Conservation (phyloP, 2,113 vertebrate genomes). For the Monopterus albus region DNA sequence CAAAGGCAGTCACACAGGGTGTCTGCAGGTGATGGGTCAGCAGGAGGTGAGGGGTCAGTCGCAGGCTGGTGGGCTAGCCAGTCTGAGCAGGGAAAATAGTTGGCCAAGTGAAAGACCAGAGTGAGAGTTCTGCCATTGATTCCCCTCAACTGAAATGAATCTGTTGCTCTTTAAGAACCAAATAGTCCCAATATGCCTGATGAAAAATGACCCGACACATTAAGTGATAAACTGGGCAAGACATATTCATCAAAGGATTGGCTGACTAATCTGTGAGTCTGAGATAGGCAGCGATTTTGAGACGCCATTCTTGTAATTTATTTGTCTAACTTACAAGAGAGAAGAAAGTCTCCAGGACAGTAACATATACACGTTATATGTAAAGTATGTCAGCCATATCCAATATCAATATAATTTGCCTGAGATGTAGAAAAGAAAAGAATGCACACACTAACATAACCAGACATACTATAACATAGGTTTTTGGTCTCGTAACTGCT, state of each 20-base stretch:
- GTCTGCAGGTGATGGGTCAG: conserved; percentile 80
- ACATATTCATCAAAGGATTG: conserved; percentile 51
- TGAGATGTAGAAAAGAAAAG: conserved; percentile 10
- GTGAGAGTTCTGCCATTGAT: background rate
- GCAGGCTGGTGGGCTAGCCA: conserved; percentile 29
- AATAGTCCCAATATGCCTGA: conserved; percentile 49
- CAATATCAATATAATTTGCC: conserved; percentile 6
- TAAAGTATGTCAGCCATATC: conserved; percentile 16
- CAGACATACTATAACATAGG: no score
- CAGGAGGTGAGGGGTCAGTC: conserved; percentile 66
- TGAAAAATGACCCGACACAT: conserved; percentile 64
- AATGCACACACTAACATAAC: conserved; percentile 9
- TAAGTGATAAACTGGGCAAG: conserved; percentile 47
- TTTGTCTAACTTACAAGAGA: conserved; percentile 9
- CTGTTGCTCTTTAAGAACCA: conserved; percentile 37
- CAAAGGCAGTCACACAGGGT: conserved; percentile 73
- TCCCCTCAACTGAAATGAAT: conserved; percentile 31
- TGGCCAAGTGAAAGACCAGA: background rate
- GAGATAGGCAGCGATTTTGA: conserved; percentile 16
- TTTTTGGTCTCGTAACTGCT: no score
- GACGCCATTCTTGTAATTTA: background rate
- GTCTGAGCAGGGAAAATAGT: conserved; percentile 2
- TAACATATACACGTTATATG: background rate
- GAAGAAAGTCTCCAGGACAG: background rate
- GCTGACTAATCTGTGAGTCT: conserved; percentile 10